Base-by-base conservation (phyloP, 2,113 vertebrate species). In the Corydoras maculifer region DNA sequence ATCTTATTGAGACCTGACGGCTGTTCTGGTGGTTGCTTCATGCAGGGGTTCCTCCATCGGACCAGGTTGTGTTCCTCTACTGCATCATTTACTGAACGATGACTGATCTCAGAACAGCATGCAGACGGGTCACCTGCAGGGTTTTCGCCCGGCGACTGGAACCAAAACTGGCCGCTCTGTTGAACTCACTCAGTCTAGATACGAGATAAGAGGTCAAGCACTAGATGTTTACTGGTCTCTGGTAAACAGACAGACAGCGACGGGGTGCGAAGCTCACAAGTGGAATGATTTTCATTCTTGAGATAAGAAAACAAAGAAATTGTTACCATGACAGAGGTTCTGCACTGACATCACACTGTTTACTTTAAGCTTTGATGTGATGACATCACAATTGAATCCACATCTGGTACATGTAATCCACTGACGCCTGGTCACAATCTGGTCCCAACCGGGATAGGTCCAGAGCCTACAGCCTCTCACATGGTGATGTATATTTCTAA, bases 221-320 rank as follows among this genome's bases (percentile, higher is more conserved):
- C 60, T 9, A 65, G 30, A 12, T 8, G 43, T 76, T 35, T 67
- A 49, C 3, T 12, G 18, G 7, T 11, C 30, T 31, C 11, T 8
- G 14, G 35, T 8, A 15, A 67, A 25, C 14, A 13, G 55, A 15
- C 12, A 6, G 15, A 75, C n/a, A 51, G 25, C 18, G 58, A 71
- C 30, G 62, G 66, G 65, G n/a, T 51, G 62, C 30, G 62, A 25
- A 71, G 68, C 15, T 62, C 18, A 29, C 51, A 32, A 62, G 15
- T 58, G 31, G 58, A 55, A 18, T 62, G 29, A n/a, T 7, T 66
- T 15, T 50, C 49, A 59, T 66, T 65, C 29, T 74, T 65, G 62
- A 58, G 25, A 70, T 32, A 14, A 50, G 11, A 13, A 58, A 13
- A 50, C 63, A 55, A 53, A 5, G 51, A 9, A 53, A 9, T 53